Evolutionary conservation across 1,140 invertebrate species (phyloP).

Genomic region (Zaprionus davidi): DNA sequence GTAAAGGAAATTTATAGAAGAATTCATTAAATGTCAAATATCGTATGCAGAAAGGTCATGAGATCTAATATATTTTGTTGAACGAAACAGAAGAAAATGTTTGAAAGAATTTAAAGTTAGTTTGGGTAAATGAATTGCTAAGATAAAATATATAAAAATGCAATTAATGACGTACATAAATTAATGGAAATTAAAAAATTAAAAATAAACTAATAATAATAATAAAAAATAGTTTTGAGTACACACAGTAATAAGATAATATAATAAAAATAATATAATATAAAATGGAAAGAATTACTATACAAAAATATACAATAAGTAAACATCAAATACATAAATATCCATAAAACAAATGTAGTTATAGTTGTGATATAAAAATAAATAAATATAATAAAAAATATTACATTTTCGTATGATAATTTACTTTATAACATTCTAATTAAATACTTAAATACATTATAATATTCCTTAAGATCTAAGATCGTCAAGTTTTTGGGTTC

Average conservation of each 20-base stretch:
- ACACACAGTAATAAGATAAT: neutral
- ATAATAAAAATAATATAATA: neutral
- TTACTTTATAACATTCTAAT: no score
- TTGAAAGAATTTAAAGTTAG: no score
- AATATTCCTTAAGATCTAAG: neutral
- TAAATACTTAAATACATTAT: neutral
- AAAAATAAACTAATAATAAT: neutral
- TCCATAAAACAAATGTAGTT: neutral
- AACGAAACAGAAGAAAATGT: no score
- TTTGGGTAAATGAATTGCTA: no score
- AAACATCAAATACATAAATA: neutral
- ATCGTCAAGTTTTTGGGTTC: neutral
- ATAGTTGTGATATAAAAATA: no score
- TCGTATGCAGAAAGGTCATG: no score
- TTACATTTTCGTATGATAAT: no score
- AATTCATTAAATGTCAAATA: neutral
- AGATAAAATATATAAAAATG: no score
- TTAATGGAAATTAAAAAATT: neutral
- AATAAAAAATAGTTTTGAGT: neutral
- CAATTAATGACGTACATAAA: no score
- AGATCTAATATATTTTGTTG: no score
- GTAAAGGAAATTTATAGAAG: neutral
- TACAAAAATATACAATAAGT: neutral
- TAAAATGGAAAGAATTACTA: neutral
- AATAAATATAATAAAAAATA: no score